Evolutionary conservation across 2,888 invertebrate species (phyloP).

Genomic region (Suillia variegata): DNA sequence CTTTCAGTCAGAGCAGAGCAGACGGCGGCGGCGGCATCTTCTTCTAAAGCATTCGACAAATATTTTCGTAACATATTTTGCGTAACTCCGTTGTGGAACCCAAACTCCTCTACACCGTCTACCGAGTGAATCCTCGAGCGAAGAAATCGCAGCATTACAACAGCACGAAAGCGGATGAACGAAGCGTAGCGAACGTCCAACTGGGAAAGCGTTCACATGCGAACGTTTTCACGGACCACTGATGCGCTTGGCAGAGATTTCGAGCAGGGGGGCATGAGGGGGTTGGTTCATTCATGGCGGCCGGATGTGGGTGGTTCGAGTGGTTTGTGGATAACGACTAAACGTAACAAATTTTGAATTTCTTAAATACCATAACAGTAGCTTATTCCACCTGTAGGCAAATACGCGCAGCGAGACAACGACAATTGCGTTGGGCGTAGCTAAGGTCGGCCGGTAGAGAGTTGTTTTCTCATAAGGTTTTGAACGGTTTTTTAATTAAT

Average conservation of each 20-base stretch:
- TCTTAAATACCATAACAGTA: constrained; percentile 9
- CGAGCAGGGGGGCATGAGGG: neutral
- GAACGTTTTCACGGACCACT: neutral
- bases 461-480: neutral
- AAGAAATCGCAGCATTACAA: too few relatives aligned
- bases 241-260: neutral
- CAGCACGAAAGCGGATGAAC: neutral
- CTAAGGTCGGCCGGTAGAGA: neutral
- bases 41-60: neutral
- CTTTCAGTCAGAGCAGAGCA: too few relatives aligned
- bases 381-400: constrained; percentile 19
- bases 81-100: neutral
- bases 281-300: neutral
- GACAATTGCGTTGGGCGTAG: neutral
- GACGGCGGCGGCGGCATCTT: neutral
- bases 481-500: too few relatives aligned
- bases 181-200: neutral
- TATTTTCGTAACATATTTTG: constrained; percentile 1
- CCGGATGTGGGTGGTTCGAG: too few relatives aligned
- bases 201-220: constrained; percentile 3
- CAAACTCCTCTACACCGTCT: too few relatives aligned
- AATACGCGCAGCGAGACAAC: constrained; percentile 5
- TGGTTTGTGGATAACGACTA: neutral
- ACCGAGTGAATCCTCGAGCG: too few relatives aligned
- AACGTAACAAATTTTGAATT: constrained; percentile 12